Percentiles rank a stretch among this genome's conserved stretches.
Evolutionary conservation across 2,113 vertebrate species (phyloP).

Genomic region (Plecotus auritus): DNA sequence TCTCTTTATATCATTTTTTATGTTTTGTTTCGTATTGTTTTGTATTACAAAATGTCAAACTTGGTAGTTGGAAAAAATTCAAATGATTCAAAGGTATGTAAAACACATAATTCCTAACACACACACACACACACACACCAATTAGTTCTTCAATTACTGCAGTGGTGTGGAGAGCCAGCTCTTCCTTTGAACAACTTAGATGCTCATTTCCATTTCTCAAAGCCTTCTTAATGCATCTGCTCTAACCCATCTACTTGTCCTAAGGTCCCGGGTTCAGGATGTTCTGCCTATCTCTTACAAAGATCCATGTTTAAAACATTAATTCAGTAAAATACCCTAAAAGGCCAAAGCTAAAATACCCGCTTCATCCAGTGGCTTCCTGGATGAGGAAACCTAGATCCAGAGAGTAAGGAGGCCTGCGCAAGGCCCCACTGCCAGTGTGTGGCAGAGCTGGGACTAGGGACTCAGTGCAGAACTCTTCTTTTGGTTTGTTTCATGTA

Average conservation of each 20-base stretch:
- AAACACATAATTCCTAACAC: background rate
- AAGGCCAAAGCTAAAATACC: background rate
- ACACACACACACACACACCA: background rate
- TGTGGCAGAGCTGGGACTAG: background rate
- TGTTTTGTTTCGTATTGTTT: background rate
- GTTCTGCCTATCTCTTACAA: background rate
- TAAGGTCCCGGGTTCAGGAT: background rate
- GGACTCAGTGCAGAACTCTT: background rate
- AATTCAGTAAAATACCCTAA: background rate
- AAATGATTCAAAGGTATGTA: background rate
- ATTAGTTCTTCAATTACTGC: background rate
- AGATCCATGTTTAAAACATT: background rate
- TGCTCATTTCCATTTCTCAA: background rate
- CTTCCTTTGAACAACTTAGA: background rate
- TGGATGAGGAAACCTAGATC: background rate
- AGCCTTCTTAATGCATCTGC: background rate
- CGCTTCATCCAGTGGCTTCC: background rate
- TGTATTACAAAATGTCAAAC: background rate
- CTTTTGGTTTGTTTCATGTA: background rate
- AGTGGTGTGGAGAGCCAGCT: background rate
- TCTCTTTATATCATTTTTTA: background rate
- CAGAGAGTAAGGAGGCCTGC: background rate
- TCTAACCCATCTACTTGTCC: background rate
- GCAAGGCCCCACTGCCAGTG: background rate
- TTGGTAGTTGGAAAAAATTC: background rate